Evolutionary conservation across 2,797 vertebrate genomes (phyloP), one percentile per base, ranked within the genome.

Genomic region (Pyrrhura leucotis): DNA sequence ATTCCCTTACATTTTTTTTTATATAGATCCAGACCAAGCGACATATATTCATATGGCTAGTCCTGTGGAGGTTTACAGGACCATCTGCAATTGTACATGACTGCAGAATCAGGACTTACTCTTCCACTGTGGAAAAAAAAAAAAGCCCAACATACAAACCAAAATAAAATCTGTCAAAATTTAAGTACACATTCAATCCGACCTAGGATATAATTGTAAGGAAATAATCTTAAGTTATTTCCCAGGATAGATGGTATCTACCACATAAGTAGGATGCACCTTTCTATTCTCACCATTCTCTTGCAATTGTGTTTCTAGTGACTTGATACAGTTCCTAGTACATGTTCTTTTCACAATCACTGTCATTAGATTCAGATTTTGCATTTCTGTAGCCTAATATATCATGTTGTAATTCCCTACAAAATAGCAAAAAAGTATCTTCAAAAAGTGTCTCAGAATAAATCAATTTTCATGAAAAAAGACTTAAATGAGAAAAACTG

Each of bases 311-410:
- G 10, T 35, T 63, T 19, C 58, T 71, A 37, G 42, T 45, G 26
- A 73, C 25, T 76, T 14, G 33, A 47, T 84, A 59, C 61, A 51
- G 29, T 2, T 51, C 21, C 16, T 18, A 77, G 3, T 35, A 35
- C 77, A 87, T 88, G n/a, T 44, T 94, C 66, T 82, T 94, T 61
- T 77, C n/a, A 79, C 22, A 74, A 22, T 81, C 23, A 88, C 76
- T 78, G 11, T 79, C 2, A 2, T 71, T 44, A 73, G 65, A 95
- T 78, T 33, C 94, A 81, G 42, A 28, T 79, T 40, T 77, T 73
- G 28, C 35, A 80, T 89, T 95, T 88, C 66, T 94, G 23, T 97
- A 94, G 33, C 39, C 25, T 73, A 81, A 50, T 78, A 14, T 72
- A 25, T 39, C 51, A 50, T 25, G 7, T 85, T 85, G 79, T 37